phyloP scores from a whole-genome alignment of 2,113 vertebrate species.

The Narcine bancroftii region DNA sequence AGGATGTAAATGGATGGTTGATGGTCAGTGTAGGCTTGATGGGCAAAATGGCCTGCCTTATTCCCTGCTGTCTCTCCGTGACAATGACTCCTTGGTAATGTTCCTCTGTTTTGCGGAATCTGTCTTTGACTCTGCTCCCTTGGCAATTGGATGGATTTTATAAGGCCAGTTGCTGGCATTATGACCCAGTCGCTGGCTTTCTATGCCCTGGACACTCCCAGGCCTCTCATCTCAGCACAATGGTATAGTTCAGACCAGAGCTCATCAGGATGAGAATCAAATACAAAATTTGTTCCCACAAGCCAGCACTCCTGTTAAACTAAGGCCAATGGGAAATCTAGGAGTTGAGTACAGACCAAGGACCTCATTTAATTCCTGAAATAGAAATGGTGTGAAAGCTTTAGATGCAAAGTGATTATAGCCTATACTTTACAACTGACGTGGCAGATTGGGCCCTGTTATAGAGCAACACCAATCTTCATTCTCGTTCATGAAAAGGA shows the following conservation, averaged over 20 bases:
- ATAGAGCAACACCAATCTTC: not conserved
- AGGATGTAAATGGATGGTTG: too few species aligned
- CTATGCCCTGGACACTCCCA: too few species aligned
- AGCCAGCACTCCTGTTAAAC: not conserved
- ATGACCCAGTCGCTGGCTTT: not conserved
- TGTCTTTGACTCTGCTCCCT: not conserved
- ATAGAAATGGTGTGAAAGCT: not conserved
- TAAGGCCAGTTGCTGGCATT: not conserved
- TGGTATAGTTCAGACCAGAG: not conserved
- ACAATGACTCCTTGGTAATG: not conserved
- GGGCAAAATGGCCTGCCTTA: too few species aligned
- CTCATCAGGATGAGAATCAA: not conserved
- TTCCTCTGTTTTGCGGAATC: not conserved
- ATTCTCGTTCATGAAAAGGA: not conserved
- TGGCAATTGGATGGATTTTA: not conserved
- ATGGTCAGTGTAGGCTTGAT: too few species aligned
- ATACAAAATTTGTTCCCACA: not conserved
- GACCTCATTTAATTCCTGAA: too few species aligned
- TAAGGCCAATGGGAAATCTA: not conserved
- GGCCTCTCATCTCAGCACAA: not conserved
- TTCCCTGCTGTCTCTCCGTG: too few species aligned
- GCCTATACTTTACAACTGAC: not conserved
- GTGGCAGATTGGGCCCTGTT: not conserved
- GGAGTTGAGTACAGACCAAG: not conserved
- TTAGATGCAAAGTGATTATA: not conserved